Conservation (phyloP, 2,888 invertebrate species). For the Conops quadrifasciatus region DNA sequence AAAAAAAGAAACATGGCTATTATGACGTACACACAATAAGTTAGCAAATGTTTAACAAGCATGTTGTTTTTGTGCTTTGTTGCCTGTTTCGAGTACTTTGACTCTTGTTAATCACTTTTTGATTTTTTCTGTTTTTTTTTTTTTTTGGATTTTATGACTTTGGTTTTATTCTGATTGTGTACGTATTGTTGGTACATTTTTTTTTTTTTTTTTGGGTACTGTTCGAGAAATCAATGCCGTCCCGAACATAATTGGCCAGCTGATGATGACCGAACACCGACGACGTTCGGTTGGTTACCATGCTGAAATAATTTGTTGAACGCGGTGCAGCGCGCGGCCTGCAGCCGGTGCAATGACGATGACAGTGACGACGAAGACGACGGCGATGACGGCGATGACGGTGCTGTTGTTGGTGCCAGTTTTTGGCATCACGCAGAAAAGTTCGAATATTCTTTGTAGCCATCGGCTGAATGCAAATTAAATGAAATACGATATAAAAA, state of each 20-base stretch:
- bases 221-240: background rate
- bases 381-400: too few species aligned
- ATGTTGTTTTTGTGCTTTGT: background rate
- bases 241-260: constrained; percentile 20
- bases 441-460: background rate
- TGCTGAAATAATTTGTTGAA: background rate
- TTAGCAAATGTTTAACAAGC: constrained; percentile 10
- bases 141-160: background rate
- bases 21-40: constrained; percentile 22
- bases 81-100: background rate
- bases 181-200: background rate
- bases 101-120: background rate
- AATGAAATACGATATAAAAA: constrained; percentile 21
- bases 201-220: background rate
- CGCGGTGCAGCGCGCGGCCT: too few species aligned
- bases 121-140: background rate
- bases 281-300: background rate
- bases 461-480: constrained; percentile 20
- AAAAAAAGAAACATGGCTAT: constrained; percentile 16
- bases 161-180: too few species aligned
- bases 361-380: too few species aligned
- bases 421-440: constrained; percentile 1
- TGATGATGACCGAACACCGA: constrained; percentile 18
- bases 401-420: background rate
- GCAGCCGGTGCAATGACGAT: too few species aligned